Evolutionary conservation across 1,140 invertebrate genomes (phyloP), one percentile per base, ranked within the genome.

Genomic region (Neodiprion lecontei): DNA sequence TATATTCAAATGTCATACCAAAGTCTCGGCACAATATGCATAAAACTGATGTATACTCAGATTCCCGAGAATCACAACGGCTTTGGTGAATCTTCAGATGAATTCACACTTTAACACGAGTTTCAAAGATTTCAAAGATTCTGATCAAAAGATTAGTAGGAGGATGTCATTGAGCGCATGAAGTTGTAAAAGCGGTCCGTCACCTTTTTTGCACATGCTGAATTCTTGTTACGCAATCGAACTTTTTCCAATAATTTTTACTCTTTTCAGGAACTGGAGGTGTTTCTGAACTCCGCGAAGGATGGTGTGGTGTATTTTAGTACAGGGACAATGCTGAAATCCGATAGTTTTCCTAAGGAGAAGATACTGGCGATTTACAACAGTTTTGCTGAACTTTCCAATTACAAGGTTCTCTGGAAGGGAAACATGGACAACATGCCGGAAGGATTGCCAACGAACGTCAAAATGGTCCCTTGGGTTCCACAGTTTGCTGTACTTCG

Each of bases 231-330:
- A 1, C 28, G 5, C 28, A 40, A 1, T 40, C 28, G 28, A 40
- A 40, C 5, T 0, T 2, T 40, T 40, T 40, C 0, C 1, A 9
- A 10, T 11, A 53, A 14, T 14, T 17, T 12, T 61, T 9, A 5
- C 11, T 61, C 81, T 76, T 85, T 88, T 73, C 86, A 93, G 91
- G 90, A 92, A 50, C 79, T 95, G 12, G 89, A 92, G 76, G 90
- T 91, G 74, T 92, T 92, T 83, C 83, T 94, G 17, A 91, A 94
- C 76, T 91, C 90, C 76, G 91, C 93, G 48, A 86, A 90, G 74
- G 82, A 93, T 76, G 94, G 94, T 2, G 91, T 93, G 9, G 89
- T 95, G 70, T 92, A 93, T 75, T 92, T 95, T 74, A 93, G 92
- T 77, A 91, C 95, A 81, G 94, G 94, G n/a, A 92, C 93, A 7